Evolutionary conservation across 2,888 invertebrate species (phyloP).

Genomic region (Erebia palarica): DNA sequence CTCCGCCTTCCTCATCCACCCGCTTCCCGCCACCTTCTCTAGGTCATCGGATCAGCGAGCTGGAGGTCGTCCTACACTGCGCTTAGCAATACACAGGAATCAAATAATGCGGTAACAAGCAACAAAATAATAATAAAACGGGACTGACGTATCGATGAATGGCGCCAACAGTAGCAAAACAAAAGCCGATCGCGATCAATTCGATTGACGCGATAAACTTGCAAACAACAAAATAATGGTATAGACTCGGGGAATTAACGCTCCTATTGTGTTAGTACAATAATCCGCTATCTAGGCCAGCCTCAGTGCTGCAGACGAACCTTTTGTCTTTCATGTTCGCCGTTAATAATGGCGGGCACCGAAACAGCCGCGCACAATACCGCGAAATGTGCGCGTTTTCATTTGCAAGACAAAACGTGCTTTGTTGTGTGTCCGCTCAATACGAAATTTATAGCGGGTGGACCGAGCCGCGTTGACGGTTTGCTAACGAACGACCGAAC

Average conservation of each 20-base stretch:
- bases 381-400: conserved; percentile 83
- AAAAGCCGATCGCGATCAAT: conserved; percentile 60
- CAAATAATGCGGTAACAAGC: conserved; percentile 20
- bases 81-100: background rate
- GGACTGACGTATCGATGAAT: conserved; percentile 39
- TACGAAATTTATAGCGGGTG: conserved; percentile 81
- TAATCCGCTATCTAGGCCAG: conserved; percentile 83
- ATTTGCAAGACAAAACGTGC: conserved; percentile 83
- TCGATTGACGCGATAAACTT: conserved; percentile 79
- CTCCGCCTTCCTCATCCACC: too few species aligned
- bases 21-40: too few species aligned
- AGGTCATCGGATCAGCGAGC: too few species aligned
- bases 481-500: conserved; percentile 74
- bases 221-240: conserved; percentile 80
- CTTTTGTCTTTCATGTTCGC: conserved; percentile 83
- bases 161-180: conserved; percentile 47
- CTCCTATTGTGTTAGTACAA: conserved; percentile 82
- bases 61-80: too few species aligned
- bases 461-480: conserved; percentile 78
- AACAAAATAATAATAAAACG: conserved; percentile 38
- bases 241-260: conserved; percentile 79
- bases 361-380: conserved; percentile 82
- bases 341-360: conserved; percentile 82
- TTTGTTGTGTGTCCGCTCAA: conserved; percentile 82
- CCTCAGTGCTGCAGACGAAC: conserved; percentile 82